Evolutionary conservation across 2,888 invertebrate species (phyloP).

Genomic region (Agapostemon virescens): DNA sequence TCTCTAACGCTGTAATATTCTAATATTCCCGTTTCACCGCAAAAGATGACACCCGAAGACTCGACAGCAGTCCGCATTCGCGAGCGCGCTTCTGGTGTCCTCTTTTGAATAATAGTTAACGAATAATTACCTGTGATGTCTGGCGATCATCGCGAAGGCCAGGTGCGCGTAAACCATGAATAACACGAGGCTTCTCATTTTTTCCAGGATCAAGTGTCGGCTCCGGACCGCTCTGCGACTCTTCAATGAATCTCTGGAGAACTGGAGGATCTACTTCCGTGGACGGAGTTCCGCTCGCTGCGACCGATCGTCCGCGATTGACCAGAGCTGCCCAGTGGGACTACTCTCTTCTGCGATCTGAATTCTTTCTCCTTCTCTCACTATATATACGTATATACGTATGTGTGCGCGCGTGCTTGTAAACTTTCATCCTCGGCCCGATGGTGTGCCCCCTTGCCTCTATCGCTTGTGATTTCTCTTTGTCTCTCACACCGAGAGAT

Average conservation of each 20-base stretch:
- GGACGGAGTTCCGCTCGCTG: background rate
- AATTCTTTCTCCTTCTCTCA: slow-evolving; percentile 61
- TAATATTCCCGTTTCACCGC: background rate
- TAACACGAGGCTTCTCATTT: slow-evolving; percentile 56
- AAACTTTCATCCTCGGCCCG: slow-evolving; percentile 72
- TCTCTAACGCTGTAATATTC: background rate
- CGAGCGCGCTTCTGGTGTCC: background rate
- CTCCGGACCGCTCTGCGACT: background rate
- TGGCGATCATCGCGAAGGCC: slow-evolving; percentile 54
- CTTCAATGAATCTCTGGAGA: background rate
- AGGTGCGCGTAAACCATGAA: slow-evolving; percentile 60
- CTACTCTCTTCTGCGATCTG: slow-evolving; percentile 65
- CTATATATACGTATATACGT: slow-evolving; percentile 66
- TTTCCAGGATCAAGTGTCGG: slow-evolving; percentile 15
- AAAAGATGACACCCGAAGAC: background rate
- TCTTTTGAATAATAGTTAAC: background rate
- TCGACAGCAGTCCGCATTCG: background rate
- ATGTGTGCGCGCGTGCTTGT: too few species aligned
- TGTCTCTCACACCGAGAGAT: slow-evolving; percentile 50
- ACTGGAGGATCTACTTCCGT: background rate
- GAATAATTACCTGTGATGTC: slow-evolving; percentile 70
- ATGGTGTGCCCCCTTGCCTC: slow-evolving; percentile 60
- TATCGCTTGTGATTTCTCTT: slow-evolving; percentile 63
- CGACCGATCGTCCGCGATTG: slow-evolving; percentile 28
- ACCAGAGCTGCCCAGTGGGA: slow-evolving; percentile 15